phyloP scores from a whole-genome alignment of 2,797 vertebrate species.

The Ctenopoma kingsleyae region DNA sequence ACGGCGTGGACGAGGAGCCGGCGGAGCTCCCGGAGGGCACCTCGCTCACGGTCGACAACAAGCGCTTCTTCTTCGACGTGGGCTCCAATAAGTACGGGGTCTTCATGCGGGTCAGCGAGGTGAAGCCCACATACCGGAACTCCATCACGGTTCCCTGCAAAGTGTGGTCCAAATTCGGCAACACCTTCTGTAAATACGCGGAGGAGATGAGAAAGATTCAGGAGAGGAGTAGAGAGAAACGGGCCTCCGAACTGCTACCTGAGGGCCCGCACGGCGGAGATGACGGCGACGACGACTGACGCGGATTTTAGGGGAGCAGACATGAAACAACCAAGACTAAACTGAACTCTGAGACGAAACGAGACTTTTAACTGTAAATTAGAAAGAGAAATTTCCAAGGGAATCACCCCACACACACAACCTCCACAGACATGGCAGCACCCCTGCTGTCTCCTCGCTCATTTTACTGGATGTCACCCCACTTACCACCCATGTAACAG shows the following conservation, averaged over 20 bases:
- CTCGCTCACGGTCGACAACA: conserved; percentile 98
- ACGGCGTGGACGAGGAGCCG: conserved; percentile 97
- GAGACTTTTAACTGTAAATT: conserved; percentile 81
- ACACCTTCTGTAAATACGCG: conserved; percentile 97
- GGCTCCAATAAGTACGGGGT: conserved; percentile 98
- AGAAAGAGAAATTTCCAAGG: conserved; percentile 85
- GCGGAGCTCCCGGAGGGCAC: conserved; percentile 98
- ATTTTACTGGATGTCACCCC: conserved; percentile 93
- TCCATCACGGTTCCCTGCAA: conserved; percentile 98
- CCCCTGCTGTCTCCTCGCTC: conserved; percentile 92
- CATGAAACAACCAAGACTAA: conserved; percentile 50
- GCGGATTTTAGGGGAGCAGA: conserved; percentile 46
- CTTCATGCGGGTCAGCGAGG: conserved; percentile 98
- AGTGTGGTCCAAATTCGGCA: conserved; percentile 98
- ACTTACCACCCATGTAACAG: conserved; percentile 98
- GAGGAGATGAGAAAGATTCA: conserved; percentile 99
- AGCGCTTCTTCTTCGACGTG: conserved; percentile 98
- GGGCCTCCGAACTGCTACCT: conserved; percentile 90
- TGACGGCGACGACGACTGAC: conserved; percentile 90
- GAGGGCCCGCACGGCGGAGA: conserved; percentile 88
- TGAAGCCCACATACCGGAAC: conserved; percentile 98
- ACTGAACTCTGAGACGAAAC: conserved; percentile 69
- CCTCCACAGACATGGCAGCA: conserved; percentile 93
- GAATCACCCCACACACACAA: conserved; percentile 90
- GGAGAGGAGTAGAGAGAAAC: conserved; percentile 95